Evolutionary conservation across 2,888 invertebrate species (phyloP).

Genomic region (Nemoura dubitans): DNA sequence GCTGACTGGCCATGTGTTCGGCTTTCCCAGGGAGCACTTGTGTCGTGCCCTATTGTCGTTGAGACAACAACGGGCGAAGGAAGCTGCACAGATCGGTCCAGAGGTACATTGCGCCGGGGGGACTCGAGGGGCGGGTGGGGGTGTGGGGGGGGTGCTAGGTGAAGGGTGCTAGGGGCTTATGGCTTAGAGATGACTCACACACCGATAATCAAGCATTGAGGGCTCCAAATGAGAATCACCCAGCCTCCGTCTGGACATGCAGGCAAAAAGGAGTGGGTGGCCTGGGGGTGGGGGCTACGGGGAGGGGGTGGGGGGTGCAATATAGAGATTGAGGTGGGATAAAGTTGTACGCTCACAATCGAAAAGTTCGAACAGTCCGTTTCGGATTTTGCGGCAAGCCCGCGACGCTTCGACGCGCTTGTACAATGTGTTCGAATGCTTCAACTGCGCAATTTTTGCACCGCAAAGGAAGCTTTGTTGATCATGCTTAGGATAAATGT

Average conservation of each 20-base stretch:
- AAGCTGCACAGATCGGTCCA: background rate
- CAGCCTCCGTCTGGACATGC: conserved; percentile 13
- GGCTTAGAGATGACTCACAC: conserved; percentile 31
- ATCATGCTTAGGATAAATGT: too few species aligned
- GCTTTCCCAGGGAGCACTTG: conserved; percentile 31
- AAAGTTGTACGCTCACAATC: conserved; percentile 18
- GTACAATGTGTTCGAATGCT: too few species aligned
- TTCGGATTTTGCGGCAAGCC: too few species aligned
- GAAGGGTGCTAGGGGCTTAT: conserved; percentile 32
- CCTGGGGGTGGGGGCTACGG: background rate
- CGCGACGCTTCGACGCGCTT: too few species aligned
- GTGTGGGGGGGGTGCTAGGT: conserved; percentile 19
- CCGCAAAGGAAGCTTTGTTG: too few species aligned
- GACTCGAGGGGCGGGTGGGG: conserved; percentile 8
- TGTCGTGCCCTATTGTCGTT: conserved; percentile 3
- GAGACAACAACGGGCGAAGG: background rate
- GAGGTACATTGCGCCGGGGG: conserved; percentile 1
- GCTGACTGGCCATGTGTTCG: conserved; percentile 33
- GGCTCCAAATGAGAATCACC: conserved; percentile 8
- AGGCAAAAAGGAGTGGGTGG: conserved; percentile 9
- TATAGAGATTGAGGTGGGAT: conserved; percentile 24
- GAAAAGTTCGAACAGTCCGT: background rate
- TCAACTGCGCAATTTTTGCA: too few species aligned
- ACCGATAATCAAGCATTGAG: conserved; percentile 33
- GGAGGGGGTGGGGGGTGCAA: background rate